These are phyloP conservation scores for Paraescarpia echinospica DNA, from an alignment of 1,140 invertebrate species.

Conservation along the genomic window DNA sequence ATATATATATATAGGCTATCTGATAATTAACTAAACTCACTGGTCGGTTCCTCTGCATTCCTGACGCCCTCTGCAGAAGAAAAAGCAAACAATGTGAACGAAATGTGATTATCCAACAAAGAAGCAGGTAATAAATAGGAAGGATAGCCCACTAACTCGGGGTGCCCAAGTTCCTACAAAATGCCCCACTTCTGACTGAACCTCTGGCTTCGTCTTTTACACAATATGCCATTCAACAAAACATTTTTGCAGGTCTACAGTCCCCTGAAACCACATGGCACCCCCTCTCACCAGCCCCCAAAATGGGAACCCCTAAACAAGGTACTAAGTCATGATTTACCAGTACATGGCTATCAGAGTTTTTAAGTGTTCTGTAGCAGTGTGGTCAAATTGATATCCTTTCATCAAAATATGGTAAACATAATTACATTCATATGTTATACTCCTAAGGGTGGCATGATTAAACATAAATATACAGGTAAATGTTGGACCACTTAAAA, in stretches of 20 bases:
- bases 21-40: background rate
- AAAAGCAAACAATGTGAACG: background rate
- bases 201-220: background rate
- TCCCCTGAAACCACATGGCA: background rate
- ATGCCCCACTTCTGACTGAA: background rate
- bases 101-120: background rate
- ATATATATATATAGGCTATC: too few relatives aligned
- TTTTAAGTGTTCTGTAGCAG: background rate
- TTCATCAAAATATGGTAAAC: background rate
- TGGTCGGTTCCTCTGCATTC: background rate
- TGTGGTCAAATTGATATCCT: background rate
- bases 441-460: too few relatives aligned
- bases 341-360: background rate
- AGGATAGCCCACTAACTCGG: background rate
- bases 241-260: background rate
- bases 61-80: background rate
- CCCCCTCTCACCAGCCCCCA: background rate
- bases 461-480: too few relatives aligned
- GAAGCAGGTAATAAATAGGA: background rate
- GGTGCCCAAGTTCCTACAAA: background rate
- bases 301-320: background rate
- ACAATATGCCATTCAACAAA: background rate
- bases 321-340: background rate
- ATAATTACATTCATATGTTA: too few relatives aligned
- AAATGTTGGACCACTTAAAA: too few relatives aligned